These are phyloP conservation scores for Choloepus hoffmanni DNA, from an alignment of 2,113 vertebrate genomes.

Conservation along the genomic window DNA sequence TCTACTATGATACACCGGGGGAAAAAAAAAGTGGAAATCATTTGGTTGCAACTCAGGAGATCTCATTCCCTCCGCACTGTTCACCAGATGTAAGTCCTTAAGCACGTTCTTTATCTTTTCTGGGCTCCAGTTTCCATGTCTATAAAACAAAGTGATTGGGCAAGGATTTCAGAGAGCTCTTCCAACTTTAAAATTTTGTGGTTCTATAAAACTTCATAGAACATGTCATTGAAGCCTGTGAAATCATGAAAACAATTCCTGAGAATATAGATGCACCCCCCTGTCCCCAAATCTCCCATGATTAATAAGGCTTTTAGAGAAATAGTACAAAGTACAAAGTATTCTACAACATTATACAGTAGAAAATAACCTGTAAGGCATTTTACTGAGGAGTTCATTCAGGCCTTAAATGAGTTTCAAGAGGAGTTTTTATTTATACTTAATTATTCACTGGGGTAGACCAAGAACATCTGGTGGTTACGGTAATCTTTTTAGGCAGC, in stretches of 20 bases:
- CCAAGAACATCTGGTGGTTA: not conserved
- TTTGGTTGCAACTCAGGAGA: not conserved
- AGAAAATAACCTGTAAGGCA: not conserved
- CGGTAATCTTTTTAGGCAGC: constrained; percentile 18
- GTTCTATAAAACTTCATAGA: constrained; percentile 19
- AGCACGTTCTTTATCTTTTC: not conserved
- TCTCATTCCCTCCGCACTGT: not conserved
- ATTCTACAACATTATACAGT: not conserved
- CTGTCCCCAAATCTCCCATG: not conserved
- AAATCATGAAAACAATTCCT: constrained; percentile 14
- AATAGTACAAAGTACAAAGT: not conserved
- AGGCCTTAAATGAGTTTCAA: constrained; percentile 55
- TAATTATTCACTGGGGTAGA: constrained; percentile 41
- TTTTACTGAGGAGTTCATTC: constrained; percentile 42
- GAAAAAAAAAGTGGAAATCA: not conserved
- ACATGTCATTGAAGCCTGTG: not conserved
- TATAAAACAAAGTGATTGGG: not conserved
- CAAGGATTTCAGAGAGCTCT: not conserved
- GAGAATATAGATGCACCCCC: not conserved
- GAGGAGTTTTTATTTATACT: constrained; percentile 17
- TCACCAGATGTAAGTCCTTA: not conserved
- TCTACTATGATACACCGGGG: not conserved
- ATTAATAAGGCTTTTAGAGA: constrained; percentile 9
- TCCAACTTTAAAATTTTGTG: constrained; percentile 17
- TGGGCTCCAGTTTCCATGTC: not conserved